Base-by-base conservation (phyloP, 2,888 invertebrate genomes). In the Cremastobaeus sp. region DNA sequence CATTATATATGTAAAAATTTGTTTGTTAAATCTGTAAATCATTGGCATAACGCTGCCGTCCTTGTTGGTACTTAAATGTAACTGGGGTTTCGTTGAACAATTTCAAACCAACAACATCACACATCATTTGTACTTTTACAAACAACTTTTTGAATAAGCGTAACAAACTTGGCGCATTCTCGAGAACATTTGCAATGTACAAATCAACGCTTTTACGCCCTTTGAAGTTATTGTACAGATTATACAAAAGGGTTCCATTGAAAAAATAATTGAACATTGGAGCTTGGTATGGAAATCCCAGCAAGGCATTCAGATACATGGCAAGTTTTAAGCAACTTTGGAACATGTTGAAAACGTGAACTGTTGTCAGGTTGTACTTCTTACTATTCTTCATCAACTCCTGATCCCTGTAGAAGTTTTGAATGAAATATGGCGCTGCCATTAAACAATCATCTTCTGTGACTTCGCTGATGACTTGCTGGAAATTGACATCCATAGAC, bases 181-280 rank as follows among this genome's bases (percentile, higher is more conserved):
- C 65, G 12, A 89, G 77, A 4, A 83, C 43, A 6, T 41, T 35
- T 41, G 89, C 86, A 1, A 93, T 82, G 81, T 91, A 93, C 34
- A 80, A 82, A 18, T 88, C 85, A 0, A 92, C 87, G 79, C 92
- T 89, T 0, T 83, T 73, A 15, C 92, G 90, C 73, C 89, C 89
- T 70, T 90, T 90, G 45, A 95, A 89, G 86, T 92, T 91, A 20
- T 88, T 86, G 65, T 91, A 92, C 18, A 93, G 87, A 88, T 95
- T 95, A 80, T 95, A 95, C 0, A 93, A 84, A 85, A 95, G 92
- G 0, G 94, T 93, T 0, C 95, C 95, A 86, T 94, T 93, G 77
- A 90, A 94, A 72, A 91, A 89, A 79, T 91, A 90, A n/a, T 90
- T 90, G 81, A 93, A 89, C 30, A 89, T 87, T 34, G 91, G 90